Evolutionary conservation across 2,113 vertebrate species (phyloP).

Genomic region (Ophthalmolycus amberensis): DNA sequence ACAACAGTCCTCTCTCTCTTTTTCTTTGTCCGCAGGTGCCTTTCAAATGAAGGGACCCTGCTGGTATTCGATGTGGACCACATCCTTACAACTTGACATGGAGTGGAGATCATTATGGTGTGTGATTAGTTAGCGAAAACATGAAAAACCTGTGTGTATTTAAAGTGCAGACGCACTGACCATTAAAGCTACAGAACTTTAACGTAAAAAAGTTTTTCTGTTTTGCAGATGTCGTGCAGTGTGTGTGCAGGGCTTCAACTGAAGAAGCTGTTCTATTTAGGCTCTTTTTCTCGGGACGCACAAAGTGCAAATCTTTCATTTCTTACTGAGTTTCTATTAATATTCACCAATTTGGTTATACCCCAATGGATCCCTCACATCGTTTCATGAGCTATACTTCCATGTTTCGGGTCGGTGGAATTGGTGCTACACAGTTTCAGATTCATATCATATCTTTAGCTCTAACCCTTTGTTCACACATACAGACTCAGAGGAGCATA

Average conservation of each 20-base stretch:
- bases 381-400: conserved; percentile 10
- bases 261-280: conserved; percentile 9
- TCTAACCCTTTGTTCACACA: not conserved
- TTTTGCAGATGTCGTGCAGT: conserved; percentile 12
- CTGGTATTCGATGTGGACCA: not conserved
- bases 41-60: conserved; percentile 20
- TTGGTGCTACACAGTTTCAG: not conserved
- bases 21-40: not conserved
- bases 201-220: too few relatives aligned
- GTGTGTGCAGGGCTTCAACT: conserved; percentile 4
- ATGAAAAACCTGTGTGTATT: not conserved
- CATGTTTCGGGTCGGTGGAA: not conserved
- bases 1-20: conserved; percentile 19
- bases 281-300: conserved; percentile 10
- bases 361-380: conserved; percentile 22
- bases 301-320: conserved; percentile 33
- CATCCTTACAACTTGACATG: not conserved
- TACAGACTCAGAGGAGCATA: not conserved
- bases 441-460: not conserved
- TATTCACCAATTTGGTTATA: conserved; percentile 24
- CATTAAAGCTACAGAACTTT: not conserved
- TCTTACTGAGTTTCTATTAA: conserved; percentile 26
- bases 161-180: not conserved
- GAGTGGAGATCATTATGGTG: not conserved
- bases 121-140: not conserved